phyloP scores from a whole-genome alignment of 2,113 vertebrate genomes.

The Marcusenius ussheri region DNA sequence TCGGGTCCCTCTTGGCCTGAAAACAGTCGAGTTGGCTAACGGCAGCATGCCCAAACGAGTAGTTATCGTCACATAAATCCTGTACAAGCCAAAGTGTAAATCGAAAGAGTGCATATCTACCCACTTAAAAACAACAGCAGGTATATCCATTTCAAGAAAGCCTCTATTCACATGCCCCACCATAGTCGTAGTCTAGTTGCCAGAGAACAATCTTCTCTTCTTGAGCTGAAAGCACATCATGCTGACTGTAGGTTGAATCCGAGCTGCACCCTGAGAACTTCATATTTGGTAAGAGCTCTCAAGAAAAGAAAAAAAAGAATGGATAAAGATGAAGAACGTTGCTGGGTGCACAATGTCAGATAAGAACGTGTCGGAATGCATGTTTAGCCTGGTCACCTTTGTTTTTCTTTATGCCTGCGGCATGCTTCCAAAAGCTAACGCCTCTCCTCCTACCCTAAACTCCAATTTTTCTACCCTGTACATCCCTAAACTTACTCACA shows the following conservation, averaged over 20 bases:
- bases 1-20: background rate
- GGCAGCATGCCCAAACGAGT: constrained; percentile 15
- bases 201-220: background rate
- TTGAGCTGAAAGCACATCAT: background rate
- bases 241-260: background rate
- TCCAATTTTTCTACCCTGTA: background rate
- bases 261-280: background rate
- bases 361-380: background rate
- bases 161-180: background rate
- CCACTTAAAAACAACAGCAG: background rate
- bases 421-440: background rate
- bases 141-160: background rate
- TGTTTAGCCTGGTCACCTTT: background rate
- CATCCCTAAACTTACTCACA: background rate
- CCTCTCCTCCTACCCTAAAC: background rate
- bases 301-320: background rate
- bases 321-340: background rate
- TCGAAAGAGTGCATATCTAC: background rate
- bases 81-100: constrained; percentile 16
- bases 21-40: constrained; percentile 15
- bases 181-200: background rate
- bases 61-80: constrained; percentile 2
- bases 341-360: background rate
- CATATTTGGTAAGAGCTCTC: constrained; percentile 9
- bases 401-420: background rate